Percentiles rank a stretch among this genome's conserved stretches.
These are phyloP conservation scores for Agelastica alni DNA, from an alignment of 2,888 invertebrate genomes.

Conservation along the genomic window DNA sequence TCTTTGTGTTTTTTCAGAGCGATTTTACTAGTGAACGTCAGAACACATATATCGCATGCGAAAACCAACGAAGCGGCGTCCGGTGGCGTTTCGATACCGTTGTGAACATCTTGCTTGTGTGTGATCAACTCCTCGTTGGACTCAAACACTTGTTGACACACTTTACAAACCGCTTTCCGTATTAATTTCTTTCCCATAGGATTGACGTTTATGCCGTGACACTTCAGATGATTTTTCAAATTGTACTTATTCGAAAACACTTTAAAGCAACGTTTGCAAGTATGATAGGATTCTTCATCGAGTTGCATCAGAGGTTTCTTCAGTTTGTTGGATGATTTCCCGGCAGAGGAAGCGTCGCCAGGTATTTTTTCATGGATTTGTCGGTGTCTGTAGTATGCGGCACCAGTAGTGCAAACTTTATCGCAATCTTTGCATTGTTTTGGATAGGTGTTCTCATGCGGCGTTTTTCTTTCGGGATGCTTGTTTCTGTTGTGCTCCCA, in stretches of 20 bases:
- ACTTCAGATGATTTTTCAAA: slow-evolving; percentile 57
- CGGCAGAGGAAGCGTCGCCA: slow-evolving; percentile 14
- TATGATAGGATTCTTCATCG: slow-evolving; percentile 50
- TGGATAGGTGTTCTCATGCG: slow-evolving; percentile 39
- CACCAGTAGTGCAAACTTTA: slow-evolving; percentile 46
- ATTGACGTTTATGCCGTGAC: slow-evolving; percentile 55
- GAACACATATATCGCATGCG: slow-evolving; percentile 56
- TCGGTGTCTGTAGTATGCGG: slow-evolving; percentile 48
- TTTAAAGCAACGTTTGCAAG: slow-evolving; percentile 59
- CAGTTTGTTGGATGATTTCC: slow-evolving; percentile 12
- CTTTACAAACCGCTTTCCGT: slow-evolving; percentile 62
- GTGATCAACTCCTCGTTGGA: slow-evolving; percentile 60
- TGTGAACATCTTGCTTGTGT: slow-evolving; percentile 60
- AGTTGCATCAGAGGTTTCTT: slow-evolving; percentile 33
- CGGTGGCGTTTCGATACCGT: slow-evolving; percentile 33
- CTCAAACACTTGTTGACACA: slow-evolving; percentile 66
- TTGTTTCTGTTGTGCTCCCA: slow-evolving; percentile 50
- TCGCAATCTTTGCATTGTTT: slow-evolving; percentile 49
- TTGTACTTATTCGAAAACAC: slow-evolving; percentile 56
- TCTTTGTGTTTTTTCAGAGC: slow-evolving; percentile 55
- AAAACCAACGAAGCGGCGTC: slow-evolving; percentile 39
- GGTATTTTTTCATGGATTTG: slow-evolving; percentile 47
- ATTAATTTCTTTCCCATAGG: slow-evolving; percentile 43
- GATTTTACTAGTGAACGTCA: slow-evolving; percentile 53
- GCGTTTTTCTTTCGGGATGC: slow-evolving; percentile 43